Percentiles rank a stretch among this genome's conserved stretches.
phyloP scores from a whole-genome alignment of 2,888 invertebrate genomes.

The Pilophorus perplexus region DNA sequence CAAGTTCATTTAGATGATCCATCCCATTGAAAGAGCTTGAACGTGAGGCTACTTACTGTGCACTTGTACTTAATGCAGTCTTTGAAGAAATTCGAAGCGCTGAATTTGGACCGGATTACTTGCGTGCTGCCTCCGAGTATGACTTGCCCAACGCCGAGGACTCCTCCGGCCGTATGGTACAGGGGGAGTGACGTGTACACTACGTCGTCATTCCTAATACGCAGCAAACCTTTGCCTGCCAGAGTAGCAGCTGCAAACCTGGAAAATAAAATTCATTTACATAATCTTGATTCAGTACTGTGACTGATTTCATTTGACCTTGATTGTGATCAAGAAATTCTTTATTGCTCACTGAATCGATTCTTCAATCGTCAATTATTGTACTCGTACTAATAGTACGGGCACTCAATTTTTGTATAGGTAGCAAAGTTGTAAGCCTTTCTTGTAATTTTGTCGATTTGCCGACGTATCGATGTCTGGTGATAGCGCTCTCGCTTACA shows the following conservation, averaged over 20 bases:
- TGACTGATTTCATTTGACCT: too few species aligned
- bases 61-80: constrained; percentile 56
- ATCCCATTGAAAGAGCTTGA: neutral
- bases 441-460: too few species aligned
- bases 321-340: too few species aligned
- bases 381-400: too few species aligned
- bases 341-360: too few species aligned
- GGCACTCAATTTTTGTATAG: too few species aligned
- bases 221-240: constrained; percentile 32
- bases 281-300: too few species aligned
- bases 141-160: constrained; percentile 54
- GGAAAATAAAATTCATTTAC: neutral
- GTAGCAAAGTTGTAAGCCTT: too few species aligned
- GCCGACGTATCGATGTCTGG: too few species aligned
- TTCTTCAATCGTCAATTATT: too few species aligned
- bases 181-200: constrained; percentile 55
- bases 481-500: too few species aligned
- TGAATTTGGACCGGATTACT: constrained; percentile 54
- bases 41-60: constrained; percentile 52
- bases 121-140: constrained; percentile 53
- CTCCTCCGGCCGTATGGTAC: constrained; percentile 56
- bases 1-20: neutral
- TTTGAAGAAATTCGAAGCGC: constrained; percentile 55
- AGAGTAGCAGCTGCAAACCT: constrained; percentile 37
- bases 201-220: constrained; percentile 51